Evolutionary conservation across 2,113 vertebrate species (phyloP), one percentile per base, ranked within the genome.

Genomic region (Tetrao urogallus): DNA sequence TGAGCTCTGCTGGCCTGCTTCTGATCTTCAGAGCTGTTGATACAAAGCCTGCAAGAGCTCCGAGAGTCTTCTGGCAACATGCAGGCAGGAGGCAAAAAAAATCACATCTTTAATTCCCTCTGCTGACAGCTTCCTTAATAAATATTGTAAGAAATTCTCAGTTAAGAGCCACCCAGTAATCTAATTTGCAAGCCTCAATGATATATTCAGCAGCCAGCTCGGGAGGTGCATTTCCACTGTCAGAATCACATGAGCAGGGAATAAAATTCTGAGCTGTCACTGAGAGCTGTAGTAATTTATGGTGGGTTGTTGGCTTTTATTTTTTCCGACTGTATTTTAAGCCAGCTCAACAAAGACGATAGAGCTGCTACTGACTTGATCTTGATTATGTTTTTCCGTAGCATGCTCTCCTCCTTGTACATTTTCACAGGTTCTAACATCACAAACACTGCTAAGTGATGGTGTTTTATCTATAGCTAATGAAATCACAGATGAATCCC

Each of bases 191-290:
- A 95, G 56, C 72, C 87, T 56, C 47, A 60, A 45, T 93, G 88
- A 93, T 92, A 77, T 89, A 93, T 91, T 92, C 94, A 93, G 91
- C 91, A 92, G 67, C 84, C 84, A 91, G 84, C 85, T 93, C 89
- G 56, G 87, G 71, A 93, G 78, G 92, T 91, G 89, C 88, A 63
- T 93, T 93, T 92, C 89, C 89, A n/a, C 84, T 89, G 89, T 92
- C 85, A 72, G 72, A 89, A 93, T 77, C 82, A 74, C 72, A 87
- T 77, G 79, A 91, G 42, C 71, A 86, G 61, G 78, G 82, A 88
- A 93, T 95, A 92, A 93, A 95, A 93, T 74, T 80, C 50, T 67
- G 60, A 89, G 69, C 72, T 91, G 61, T 74, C 4, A 7, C 78
- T 82, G 78, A 77, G 61, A 92, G 79, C 82, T 77, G 79, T 58